A percentile compares a stretch with the other conserved stretches of the same genome.
These are phyloP conservation scores for Nymphicus hollandicus DNA, from an alignment of 2,113 vertebrate genomes.

Conservation along the genomic window DNA sequence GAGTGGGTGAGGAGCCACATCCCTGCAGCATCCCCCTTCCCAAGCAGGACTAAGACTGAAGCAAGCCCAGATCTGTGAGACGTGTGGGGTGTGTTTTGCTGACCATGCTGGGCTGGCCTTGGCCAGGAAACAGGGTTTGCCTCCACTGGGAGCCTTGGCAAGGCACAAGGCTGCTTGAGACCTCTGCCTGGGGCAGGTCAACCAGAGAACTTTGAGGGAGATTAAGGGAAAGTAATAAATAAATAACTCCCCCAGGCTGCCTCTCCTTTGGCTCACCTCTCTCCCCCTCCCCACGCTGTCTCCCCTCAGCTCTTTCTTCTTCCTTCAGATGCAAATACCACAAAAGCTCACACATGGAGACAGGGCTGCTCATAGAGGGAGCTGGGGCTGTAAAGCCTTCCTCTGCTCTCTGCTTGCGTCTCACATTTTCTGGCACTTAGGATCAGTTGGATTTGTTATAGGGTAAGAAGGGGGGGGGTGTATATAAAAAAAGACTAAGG, in stretches of 20 bases:
- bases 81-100: accelerated
- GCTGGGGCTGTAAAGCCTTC: neutral
- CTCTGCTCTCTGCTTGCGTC: neutral
- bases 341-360: neutral
- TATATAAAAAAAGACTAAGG: neutral
- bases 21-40: neutral
- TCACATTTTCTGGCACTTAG: neutral
- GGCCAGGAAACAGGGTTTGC: neutral
- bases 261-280: conserved; percentile 64
- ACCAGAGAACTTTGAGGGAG: neutral
- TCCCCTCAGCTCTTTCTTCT: neutral
- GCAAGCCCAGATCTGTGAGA: accelerated
- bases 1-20: accelerated
- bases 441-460: neutral
- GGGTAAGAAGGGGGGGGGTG: neutral
- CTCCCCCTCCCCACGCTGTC: accelerated
- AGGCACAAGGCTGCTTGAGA: neutral
- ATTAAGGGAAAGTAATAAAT: conserved; percentile 9
- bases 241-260: conserved; percentile 2
- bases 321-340: conserved; percentile 2
- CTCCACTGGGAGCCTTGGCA: neutral
- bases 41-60: accelerated
- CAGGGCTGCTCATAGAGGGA: neutral
- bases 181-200: neutral
- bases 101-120: accelerated